These are phyloP conservation scores for Halichoerus grypus DNA, from an alignment of 2,113 vertebrate genomes.

Conservation along the genomic window DNA sequence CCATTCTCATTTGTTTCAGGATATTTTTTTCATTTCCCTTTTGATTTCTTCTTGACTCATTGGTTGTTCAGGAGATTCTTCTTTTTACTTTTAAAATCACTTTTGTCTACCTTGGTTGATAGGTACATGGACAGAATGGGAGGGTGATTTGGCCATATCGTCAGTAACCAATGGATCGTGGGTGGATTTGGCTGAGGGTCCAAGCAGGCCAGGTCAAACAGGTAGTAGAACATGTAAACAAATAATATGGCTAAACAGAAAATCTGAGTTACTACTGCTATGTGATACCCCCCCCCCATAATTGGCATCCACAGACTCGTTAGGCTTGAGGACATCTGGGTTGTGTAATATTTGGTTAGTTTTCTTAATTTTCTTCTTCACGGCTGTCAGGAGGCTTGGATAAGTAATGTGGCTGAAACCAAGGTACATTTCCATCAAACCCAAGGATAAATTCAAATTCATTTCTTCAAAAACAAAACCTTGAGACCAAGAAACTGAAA, in stretches of 20 bases:
- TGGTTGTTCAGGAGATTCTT: neutral
- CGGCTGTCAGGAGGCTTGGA: neutral
- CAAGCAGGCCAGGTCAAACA: neutral
- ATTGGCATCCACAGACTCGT: neutral
- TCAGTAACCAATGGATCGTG: neutral
- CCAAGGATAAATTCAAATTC: neutral
- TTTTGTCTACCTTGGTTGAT: neutral
- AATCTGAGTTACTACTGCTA: neutral
- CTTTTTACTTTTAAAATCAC: neutral
- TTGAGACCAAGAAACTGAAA: neutral
- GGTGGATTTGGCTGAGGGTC: neutral
- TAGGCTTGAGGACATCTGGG: neutral
- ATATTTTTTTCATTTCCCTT: neutral
- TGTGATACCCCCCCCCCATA: neutral
- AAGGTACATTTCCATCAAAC: slow-evolving; percentile 6
- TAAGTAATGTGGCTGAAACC: neutral
- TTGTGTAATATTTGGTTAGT: neutral
- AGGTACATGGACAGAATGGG: neutral
- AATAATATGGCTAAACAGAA: neutral
- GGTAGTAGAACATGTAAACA: neutral
- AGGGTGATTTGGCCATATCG: neutral
- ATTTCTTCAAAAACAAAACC: slow-evolving; percentile 7
- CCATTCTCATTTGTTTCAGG: neutral
- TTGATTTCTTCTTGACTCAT: neutral
- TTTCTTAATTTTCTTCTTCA: neutral